Base-by-base conservation (phyloP, 2,113 vertebrate genomes). In the Ochotona curzoniae region DNA sequence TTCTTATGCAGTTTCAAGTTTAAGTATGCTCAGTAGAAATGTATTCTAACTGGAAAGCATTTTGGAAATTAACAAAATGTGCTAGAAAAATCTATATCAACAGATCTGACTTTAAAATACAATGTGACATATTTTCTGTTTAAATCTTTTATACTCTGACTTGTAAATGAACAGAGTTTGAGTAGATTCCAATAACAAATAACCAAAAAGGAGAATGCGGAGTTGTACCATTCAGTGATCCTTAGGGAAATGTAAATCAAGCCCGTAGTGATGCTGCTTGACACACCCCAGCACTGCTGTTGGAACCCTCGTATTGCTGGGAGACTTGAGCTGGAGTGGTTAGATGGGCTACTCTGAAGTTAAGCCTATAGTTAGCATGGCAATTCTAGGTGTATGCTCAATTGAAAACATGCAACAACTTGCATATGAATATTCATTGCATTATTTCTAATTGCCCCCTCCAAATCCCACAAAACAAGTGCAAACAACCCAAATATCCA, bases 31-130 rank as follows among this genome's bases (percentile, higher is more conserved):
- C 92, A 69, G 54, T 71, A 91, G 85, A 85, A 80, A 69, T 73
- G 23, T 81, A n/a, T 82, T 83, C 32, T 83, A 66, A 78, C 35
- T 84, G 80, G 30, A 83, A 93, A 84, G 51, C 88, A 91, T 35
- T 94, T 89, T 86, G 64, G 73, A 89, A 83, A 26, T 71, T 78
- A 88, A 87, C 71, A 51, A 90, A 83, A 6, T 83, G 12, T 94
- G 57, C 20, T 71, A 38, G 38, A 69, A 82, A 75, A 91, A 75
- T 74, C 83, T 86, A 6, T 51, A 60, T 85, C 79, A 78, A 49
- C 14, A 87, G 38, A 63, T 38, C 70, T 80, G 87, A 73, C 38
- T 44, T 44, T 44, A 90, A 87, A 75, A 76, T 61, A 79, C 49
- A 79, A 8, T 47, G 51, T 83, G 69, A 79, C 49, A 51, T 71